Conservation (phyloP, 2,797 vertebrate genomes). For the Alauda arvensis region DNA sequence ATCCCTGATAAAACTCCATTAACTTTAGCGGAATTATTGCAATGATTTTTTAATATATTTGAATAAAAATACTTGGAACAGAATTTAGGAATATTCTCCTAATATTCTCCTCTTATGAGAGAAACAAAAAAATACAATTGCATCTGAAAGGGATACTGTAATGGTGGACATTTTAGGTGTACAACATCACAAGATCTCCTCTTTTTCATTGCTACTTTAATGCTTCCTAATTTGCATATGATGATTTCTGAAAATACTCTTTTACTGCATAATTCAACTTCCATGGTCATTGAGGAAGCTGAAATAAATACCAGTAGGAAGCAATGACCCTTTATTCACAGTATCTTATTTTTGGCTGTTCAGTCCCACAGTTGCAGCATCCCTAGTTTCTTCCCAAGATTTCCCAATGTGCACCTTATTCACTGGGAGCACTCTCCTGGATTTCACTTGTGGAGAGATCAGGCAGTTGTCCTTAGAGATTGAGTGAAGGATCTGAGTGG, state of each 20-base stretch:
- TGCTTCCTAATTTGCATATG: neutral
- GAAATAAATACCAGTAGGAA: neutral
- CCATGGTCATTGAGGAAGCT: neutral
- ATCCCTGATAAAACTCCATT: neutral
- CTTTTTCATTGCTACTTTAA: neutral
- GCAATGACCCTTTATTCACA: neutral
- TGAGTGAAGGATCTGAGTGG: neutral
- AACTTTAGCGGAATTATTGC: neutral
- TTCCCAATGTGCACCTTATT: neutral
- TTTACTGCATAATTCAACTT: neutral
- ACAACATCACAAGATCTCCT: neutral
- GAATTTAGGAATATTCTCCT: neutral
- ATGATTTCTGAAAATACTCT: neutral
- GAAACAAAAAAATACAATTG: neutral
- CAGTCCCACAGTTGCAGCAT: neutral
- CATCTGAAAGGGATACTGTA: neutral
- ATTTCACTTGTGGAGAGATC: accelerated
- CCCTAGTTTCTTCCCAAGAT: neutral
- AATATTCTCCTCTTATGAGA: neutral
- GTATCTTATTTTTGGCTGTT: neutral
- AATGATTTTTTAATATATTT: neutral
- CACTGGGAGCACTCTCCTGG: neutral
- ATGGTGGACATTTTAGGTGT: neutral
- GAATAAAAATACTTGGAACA: neutral
- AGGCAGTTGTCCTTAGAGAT: neutral